Evolutionary conservation across 37 sponge, comb jelly and placozoan species (phyloP).

Genomic region (Beroe forskalii): DNA sequence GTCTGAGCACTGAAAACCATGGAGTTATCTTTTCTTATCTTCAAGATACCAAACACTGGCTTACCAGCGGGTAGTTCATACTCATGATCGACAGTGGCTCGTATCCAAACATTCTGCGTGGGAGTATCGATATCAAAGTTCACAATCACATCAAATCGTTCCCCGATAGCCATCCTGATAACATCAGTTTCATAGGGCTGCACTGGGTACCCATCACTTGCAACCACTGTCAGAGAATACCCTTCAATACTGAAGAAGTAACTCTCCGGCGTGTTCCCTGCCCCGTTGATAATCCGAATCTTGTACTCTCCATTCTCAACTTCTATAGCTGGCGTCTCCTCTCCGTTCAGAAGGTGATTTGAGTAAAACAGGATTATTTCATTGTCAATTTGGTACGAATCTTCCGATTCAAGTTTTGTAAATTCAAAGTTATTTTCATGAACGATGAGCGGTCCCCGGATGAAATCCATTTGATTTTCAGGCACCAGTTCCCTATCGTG

Average conservation of each 20-base stretch:
- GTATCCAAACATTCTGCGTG: neutral
- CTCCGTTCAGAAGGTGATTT: conserved; percentile 76
- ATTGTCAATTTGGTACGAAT: too few species aligned
- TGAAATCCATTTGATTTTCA: conserved; percentile 74
- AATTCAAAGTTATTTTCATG: neutral
- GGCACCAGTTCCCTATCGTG: conserved; percentile 72
- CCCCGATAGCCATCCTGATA: conserved; percentile 75
- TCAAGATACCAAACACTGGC: neutral
- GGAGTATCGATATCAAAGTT: neutral
- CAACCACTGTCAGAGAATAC: conserved; percentile 72
- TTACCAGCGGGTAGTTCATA: too few species aligned
- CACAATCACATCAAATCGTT: conserved; percentile 81
- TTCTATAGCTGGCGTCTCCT: conserved; percentile 67
- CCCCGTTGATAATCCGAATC: conserved; percentile 76
- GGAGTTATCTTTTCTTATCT: neutral
- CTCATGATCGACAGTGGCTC: too few species aligned
- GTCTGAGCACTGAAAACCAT: too few species aligned
- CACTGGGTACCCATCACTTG: conserved; percentile 76
- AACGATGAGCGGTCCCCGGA: conserved; percentile 59
- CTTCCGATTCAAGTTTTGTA: neutral
- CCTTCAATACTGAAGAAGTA: conserved; percentile 77
- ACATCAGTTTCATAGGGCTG: conserved; percentile 68
- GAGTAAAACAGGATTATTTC: conserved; percentile 72
- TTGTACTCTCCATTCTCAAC: too few species aligned
- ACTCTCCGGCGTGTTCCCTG: conserved; percentile 65